Conservation (phyloP, 1,140 invertebrate genomes). For the Epicauta chinensis region DNA sequence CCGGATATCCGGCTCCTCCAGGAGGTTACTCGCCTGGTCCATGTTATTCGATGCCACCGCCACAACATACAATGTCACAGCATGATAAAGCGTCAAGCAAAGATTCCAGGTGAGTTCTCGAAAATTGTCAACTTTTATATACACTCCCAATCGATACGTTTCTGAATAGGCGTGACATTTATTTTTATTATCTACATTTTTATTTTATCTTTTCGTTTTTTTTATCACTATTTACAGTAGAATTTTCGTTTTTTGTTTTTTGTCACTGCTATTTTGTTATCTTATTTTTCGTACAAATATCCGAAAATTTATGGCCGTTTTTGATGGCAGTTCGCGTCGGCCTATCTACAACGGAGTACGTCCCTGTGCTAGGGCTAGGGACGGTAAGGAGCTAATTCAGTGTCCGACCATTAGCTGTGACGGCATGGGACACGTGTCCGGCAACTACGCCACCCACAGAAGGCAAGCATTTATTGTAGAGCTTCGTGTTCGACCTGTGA, state of each 20-base stretch:
- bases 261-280: too few relatives aligned
- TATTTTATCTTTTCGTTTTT: too few relatives aligned
- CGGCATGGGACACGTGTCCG: constrained; percentile 76
- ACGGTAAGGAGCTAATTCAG: constrained; percentile 63
- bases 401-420: constrained; percentile 69
- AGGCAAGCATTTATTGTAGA: constrained; percentile 45
- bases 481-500: constrained; percentile 7
- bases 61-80: constrained; percentile 58
- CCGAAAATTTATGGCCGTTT: constrained; percentile 8
- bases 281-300: background rate
- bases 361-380: constrained; percentile 48
- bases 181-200: too few relatives aligned
- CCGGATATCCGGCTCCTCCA: constrained; percentile 54
- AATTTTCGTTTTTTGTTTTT: too few relatives aligned
- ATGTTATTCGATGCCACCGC: constrained; percentile 79
- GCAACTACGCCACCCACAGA: constrained; percentile 77
- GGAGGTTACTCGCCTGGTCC: constrained; percentile 65
- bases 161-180: too few relatives aligned
- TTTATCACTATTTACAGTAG: too few relatives aligned
- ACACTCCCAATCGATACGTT: too few relatives aligned
- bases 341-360: constrained; percentile 47
- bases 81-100: constrained; percentile 64
- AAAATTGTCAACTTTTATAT: background rate
- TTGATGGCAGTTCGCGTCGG: constrained; percentile 33
- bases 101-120: constrained; percentile 64